Evolutionary conservation across 2,797 vertebrate species (phyloP).

Genomic region (Gymnoscopelus microlampas): DNA sequence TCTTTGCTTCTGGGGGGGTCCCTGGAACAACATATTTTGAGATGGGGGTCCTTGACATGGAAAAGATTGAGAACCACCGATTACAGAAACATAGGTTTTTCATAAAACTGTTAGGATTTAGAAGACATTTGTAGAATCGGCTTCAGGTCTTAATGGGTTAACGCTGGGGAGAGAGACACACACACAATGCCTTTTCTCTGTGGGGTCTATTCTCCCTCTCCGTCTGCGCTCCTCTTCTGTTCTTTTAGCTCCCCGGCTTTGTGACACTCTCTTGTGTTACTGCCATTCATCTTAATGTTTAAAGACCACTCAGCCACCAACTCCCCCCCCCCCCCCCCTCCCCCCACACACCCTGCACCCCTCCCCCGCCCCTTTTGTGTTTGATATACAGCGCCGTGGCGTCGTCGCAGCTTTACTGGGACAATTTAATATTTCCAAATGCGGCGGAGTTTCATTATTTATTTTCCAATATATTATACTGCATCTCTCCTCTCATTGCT

Average conservation of each 20-base stretch:
- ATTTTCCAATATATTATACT: slow-evolving; percentile 61
- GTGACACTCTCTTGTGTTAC: slow-evolving; percentile 45
- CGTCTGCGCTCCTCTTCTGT: slow-evolving; percentile 26
- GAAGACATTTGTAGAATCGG: too few species aligned
- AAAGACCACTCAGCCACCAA: slow-evolving; percentile 30
- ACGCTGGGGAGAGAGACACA: slow-evolving; percentile 46
- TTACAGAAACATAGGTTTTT: too few species aligned
- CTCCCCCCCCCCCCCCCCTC: slow-evolving; percentile 14
- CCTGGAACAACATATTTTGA: too few species aligned
- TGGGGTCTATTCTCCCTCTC: slow-evolving; percentile 42
- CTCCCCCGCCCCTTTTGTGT: slow-evolving; percentile 13
- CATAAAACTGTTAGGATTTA: too few species aligned
- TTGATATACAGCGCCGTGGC: slow-evolving; percentile 67
- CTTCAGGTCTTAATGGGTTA: too few species aligned
- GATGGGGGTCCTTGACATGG: too few species aligned
- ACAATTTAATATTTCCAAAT: slow-evolving; percentile 75
- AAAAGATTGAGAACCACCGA: too few species aligned
- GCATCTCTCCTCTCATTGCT: slow-evolving; percentile 25
- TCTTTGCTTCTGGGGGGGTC: too few species aligned
- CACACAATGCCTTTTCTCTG: slow-evolving; percentile 55
- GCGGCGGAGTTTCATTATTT: slow-evolving; percentile 62
- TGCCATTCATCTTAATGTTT: slow-evolving; percentile 69
- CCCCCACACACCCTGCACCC: slow-evolving; percentile 18
- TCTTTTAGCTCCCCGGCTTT: slow-evolving; percentile 27
- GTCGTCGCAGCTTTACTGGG: slow-evolving; percentile 52